These are phyloP conservation scores for Lipotes vexillifer DNA, from an alignment of 2,113 vertebrate species.

Conservation along the genomic window DNA sequence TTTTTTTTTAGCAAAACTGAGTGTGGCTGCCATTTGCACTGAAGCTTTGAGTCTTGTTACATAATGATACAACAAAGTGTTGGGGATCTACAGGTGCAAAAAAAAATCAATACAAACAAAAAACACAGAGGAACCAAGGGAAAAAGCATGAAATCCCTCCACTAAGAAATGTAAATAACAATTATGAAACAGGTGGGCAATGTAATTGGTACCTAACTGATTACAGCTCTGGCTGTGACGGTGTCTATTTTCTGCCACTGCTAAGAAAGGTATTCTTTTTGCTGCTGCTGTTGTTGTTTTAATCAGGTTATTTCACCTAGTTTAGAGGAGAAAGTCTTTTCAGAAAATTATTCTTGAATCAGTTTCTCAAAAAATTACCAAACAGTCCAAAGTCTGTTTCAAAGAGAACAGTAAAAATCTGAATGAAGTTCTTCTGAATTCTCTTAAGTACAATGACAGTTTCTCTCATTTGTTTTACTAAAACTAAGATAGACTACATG, in stretches of 20 bases:
- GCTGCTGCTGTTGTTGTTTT: neutral
- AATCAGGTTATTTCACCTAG: neutral
- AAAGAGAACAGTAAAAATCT: neutral
- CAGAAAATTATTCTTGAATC: neutral
- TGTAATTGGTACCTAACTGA: neutral
- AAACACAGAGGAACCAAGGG: neutral
- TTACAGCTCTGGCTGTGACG: neutral
- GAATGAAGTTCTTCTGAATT: neutral
- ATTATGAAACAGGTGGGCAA: neutral
- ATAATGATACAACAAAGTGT: too few relatives aligned
- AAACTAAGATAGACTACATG: neutral
- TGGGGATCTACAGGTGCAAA: neutral
- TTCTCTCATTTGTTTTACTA: neutral
- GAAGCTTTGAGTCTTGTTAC: neutral
- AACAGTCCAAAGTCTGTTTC: neutral
- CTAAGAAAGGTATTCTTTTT: neutral
- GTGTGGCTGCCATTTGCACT: neutral
- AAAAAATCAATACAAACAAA: neutral
- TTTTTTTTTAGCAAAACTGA: neutral
- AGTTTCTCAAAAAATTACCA: neutral
- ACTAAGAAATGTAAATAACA: neutral
- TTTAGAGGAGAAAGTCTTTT: neutral
- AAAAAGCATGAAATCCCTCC: neutral
- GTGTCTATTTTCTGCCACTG: neutral
- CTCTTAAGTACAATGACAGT: accelerated